Evolutionary conservation across 2,888 invertebrate genomes (phyloP).

Genomic region (Drosophila suboccidentalis): DNA sequence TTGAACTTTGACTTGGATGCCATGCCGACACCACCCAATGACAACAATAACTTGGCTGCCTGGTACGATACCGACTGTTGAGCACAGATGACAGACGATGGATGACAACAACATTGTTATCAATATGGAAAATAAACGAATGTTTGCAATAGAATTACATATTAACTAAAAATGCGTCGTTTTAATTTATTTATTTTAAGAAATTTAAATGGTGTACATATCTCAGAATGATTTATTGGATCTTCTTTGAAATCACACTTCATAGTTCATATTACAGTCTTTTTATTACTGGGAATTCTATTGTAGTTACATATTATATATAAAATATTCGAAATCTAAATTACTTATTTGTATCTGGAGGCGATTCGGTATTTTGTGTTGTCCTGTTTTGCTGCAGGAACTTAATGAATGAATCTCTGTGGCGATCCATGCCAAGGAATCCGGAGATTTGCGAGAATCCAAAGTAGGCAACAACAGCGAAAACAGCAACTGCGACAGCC

Average conservation of each 20-base stretch:
- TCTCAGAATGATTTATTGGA: no score
- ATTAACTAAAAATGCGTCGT: constrained; percentile 42
- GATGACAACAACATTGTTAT: constrained; percentile 11
- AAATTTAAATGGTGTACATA: no score
- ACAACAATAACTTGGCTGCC: constrained; percentile 96
- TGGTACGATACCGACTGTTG: constrained; percentile 99
- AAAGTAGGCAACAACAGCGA: constrained; percentile 80
- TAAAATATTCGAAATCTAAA: constrained; percentile 1
- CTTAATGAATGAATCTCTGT: constrained; percentile 55
- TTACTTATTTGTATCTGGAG: not conserved
- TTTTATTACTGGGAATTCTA: constrained; percentile 29
- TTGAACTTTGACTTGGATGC: constrained; percentile 92
- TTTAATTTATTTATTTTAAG: not conserved
- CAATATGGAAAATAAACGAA: constrained; percentile 73
- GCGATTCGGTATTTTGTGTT: constrained; percentile 28
- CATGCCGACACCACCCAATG: constrained; percentile 92
- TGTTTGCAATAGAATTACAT: constrained; percentile 79
- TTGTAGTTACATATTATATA: not conserved
- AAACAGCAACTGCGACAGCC: constrained; percentile 69
- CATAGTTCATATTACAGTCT: constrained; percentile 19
- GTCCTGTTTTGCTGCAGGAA: constrained; percentile 49
- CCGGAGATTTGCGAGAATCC: constrained; percentile 82
- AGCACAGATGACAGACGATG: constrained; percentile 43
- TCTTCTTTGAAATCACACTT: no score
- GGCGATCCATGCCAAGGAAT: constrained; percentile 70